A percentile compares a stretch with the other conserved stretches of the same genome.
These are phyloP conservation scores for Mola mola DNA, from an alignment of 2,113 vertebrate genomes.

Conservation along the genomic window DNA sequence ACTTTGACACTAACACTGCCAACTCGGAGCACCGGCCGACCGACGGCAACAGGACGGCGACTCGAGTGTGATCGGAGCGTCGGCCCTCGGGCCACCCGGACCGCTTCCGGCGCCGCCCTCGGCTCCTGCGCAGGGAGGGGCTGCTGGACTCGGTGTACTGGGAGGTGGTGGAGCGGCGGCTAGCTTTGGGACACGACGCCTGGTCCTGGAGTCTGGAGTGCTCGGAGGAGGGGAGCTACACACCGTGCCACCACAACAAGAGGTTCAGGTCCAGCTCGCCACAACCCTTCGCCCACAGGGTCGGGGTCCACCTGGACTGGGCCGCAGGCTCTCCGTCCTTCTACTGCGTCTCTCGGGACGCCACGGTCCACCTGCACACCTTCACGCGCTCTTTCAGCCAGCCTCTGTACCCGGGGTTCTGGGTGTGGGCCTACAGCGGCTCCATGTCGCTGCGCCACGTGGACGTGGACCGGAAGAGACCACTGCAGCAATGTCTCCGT, in stretches of 20 bases:
- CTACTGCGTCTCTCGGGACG: conserved; percentile 55
- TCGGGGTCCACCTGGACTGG: conserved; percentile 64
- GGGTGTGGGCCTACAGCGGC: conserved; percentile 59
- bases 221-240: conserved; percentile 49
- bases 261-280: conserved; percentile 49
- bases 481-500: conserved; percentile 39
- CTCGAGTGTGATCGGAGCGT: conserved; percentile 32
- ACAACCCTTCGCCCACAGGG: conserved; percentile 32
- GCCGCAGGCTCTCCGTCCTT: conserved; percentile 50
- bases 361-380: conserved; percentile 66
- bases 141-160: conserved; percentile 67
- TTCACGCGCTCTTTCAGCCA: conserved; percentile 58
- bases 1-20: conserved; percentile 71
- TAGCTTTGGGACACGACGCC: conserved; percentile 55
- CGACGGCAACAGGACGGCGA: conserved; percentile 49
- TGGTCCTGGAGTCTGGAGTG: conserved; percentile 73
- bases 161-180: conserved; percentile 66
- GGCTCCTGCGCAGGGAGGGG: conserved; percentile 71
- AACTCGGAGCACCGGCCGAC: conserved; percentile 58
- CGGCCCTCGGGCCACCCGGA: conserved; percentile 17
- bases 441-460: conserved; percentile 61
- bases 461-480: conserved; percentile 55
- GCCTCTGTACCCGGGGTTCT: conserved; percentile 66
- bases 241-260: conserved; percentile 37
- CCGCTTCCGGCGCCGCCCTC: conserved; percentile 57